Conservation (phyloP, 2,113 vertebrate genomes). For the Chamaea fasciata region DNA sequence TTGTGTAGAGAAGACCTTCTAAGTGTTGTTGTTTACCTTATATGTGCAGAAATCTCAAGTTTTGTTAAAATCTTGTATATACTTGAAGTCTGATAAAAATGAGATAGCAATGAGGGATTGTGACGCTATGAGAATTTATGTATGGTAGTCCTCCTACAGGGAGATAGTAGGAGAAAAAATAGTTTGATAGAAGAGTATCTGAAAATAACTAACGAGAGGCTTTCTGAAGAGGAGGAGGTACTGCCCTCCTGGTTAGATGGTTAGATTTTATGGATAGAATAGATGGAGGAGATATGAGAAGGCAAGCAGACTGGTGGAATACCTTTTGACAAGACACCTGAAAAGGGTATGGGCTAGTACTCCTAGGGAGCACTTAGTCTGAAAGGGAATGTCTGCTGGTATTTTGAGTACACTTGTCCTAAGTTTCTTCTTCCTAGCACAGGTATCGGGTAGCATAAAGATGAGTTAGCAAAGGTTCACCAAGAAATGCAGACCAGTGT, state of each 20-base stretch:
- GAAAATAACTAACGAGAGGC: not conserved
- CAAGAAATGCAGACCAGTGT: not conserved
- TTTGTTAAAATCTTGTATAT: not conserved
- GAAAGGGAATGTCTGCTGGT: not conserved
- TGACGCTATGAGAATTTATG: not conserved
- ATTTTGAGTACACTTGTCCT: not conserved
- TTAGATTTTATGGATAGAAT: not conserved
- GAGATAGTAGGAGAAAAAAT: not conserved
- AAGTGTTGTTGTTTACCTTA: not conserved
- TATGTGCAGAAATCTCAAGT: not conserved
- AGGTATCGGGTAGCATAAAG: not conserved
- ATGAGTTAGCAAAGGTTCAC: not conserved
- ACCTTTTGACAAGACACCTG: not conserved
- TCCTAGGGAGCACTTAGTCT: not conserved
- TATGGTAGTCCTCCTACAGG: not conserved
- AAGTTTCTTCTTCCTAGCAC: not conserved
- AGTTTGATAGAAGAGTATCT: not conserved
- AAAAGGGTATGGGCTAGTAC: not conserved
- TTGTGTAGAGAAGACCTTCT: not conserved
- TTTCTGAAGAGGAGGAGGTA: not conserved
- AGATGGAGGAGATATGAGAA: not conserved
- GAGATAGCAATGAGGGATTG: not conserved
- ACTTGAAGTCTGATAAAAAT: not conserved
- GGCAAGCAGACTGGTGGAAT: not conserved
- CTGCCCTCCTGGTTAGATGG: not conserved